Base-by-base conservation (phyloP, 2,113 vertebrate species). In the Ceuthmochares aereus region DNA sequence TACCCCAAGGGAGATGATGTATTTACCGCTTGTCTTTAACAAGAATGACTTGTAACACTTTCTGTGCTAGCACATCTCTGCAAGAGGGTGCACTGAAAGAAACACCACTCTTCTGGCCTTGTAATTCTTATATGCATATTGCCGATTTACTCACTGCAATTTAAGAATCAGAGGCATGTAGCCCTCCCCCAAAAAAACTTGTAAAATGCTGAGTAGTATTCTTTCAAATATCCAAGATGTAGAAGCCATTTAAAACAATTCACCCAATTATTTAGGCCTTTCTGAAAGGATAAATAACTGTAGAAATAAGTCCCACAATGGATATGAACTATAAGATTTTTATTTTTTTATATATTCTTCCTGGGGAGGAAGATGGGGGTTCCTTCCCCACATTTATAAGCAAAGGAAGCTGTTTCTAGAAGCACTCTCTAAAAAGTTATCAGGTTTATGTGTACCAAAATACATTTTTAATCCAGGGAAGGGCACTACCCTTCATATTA, bases 1-100 rank as follows among this genome's bases (percentile, higher is more conserved):
- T 26, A 60, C 22, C n/a, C 34, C 47, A 30, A 22, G 30, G 37
- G 12, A 72, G 9, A 26, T 1, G 22, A 29, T 0, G 0, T 18
- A 18, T 58, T 93, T 86, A 36, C 40, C 55, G 36, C 32, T 47
- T 72, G 63, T 79, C 55, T 84, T 85, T 73, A 42, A 60, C 27
- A 37, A 62, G 43, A 42, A 19, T 32, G 63, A 69, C 49, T 79
- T 26, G 17, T 26, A 45, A 83, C 0, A 2, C 4, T 88, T n/a
- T 30, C 32, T 90, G 68, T 37, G 80, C 73, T 74, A 85, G 63
- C 42, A 19, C 17, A 42, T 26, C 68, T 89, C 64, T 74, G 91
- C 86, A 62, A 74, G 14, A 43, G 52, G 47, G 40, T 43, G 43
- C 30, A 26, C 52, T 27, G 42, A 63, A 43, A 73, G 16, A 60